Base-by-base conservation (phyloP, 2,113 vertebrate species). In the Alces alces region DNA sequence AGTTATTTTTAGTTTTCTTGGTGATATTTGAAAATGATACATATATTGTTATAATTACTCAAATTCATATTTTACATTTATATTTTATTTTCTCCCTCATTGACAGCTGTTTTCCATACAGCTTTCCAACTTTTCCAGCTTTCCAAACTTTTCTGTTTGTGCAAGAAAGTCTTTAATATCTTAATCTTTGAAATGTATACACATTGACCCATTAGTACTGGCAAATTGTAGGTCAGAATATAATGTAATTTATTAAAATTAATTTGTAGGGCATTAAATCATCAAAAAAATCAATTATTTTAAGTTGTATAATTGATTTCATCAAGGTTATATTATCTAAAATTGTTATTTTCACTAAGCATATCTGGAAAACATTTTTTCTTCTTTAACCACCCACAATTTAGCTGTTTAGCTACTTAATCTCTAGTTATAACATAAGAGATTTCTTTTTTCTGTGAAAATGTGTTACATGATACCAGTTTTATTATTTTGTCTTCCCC, bases 401-500 rank as follows among this genome's bases (percentile, higher is more conserved):
- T 93, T 94, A 94, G 28, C 17, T 89, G 1, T 28, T 94, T 25
- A 94, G 21, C 55, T 30, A 70, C 23, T 64, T 89, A 89, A 27
- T 27, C 6, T 89, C 54, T 66, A 83, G 86, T 86, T 83, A 78
- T 93, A 54, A 57, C 33, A 13, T 54, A 60, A 89, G 55, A 93
- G 28, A 93, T 76, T 61, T 57, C 87, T 30, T 19, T 61, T 93
- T 92, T 91, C 4, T 95, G 2, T 96, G 45, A 89, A 94, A 94
- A 66, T 52, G 5, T 61, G 15, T 21, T 86, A 27, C n/a, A 21
- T 85, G 79, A 70, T 58, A 50, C 4, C 23, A 70, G 55, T 55
- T 91, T 55, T 73, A 6, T 15, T 96, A 11, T 73, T 86, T 82
- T 85, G 6, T 96, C 96, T 92, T 98, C 17, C 78, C 82, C 93